Conservation (phyloP, 2,113 vertebrate species). For the Sinocyclocheilus anshuiensis region DNA sequence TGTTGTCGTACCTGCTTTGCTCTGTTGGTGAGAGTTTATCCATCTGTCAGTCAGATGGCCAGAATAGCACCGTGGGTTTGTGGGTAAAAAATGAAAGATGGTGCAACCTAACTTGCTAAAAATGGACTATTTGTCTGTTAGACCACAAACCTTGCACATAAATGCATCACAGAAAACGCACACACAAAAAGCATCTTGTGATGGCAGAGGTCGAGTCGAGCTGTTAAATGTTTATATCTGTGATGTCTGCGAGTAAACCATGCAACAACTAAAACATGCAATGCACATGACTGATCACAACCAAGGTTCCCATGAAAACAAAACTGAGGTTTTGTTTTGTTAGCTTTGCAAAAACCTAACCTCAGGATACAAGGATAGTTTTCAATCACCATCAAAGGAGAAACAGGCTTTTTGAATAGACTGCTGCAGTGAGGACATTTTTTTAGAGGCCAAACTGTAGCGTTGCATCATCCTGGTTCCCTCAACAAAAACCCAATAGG, state of each 20-base stretch:
- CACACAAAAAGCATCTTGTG: not conserved
- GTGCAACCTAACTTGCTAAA: not conserved
- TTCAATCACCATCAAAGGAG: too few species aligned
- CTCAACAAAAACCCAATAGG: too few species aligned
- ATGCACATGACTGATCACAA: not conserved
- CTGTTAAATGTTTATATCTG: not conserved
- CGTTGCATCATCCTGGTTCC: too few species aligned
- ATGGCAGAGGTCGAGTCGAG: not conserved
- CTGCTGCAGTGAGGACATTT: too few species aligned
- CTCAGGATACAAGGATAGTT: too few species aligned
- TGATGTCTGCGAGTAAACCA: not conserved
- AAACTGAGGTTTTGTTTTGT: too few species aligned
- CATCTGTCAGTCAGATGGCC: constrained; percentile 7
- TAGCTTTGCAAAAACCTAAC: too few species aligned
- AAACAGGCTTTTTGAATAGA: too few species aligned
- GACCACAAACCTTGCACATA: constrained; percentile 44
- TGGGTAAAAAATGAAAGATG: constrained; percentile 21
- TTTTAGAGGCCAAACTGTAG: too few species aligned
- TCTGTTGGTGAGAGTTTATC: not conserved
- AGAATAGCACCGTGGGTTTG: constrained; percentile 4
- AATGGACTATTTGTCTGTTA: constrained; percentile 47
- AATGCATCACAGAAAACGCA: not conserved
- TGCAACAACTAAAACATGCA: not conserved
- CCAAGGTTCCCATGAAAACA: not conserved
- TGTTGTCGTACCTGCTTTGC: not conserved